Evolutionary conservation across 2,113 vertebrate species (phyloP).

Genomic region (Zosterops lateralis): DNA sequence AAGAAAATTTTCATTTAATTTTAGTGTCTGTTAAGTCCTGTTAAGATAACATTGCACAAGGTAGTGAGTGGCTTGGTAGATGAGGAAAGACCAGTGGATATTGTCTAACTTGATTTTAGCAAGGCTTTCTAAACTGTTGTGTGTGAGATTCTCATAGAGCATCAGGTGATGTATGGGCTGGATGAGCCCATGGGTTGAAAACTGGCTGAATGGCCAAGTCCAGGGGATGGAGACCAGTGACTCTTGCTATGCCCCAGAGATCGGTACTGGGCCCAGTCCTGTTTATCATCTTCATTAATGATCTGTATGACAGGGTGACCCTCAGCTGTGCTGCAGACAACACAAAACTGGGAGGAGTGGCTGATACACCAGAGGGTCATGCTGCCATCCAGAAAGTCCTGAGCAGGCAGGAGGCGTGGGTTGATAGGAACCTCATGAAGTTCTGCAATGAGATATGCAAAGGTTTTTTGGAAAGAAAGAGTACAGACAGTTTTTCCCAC

Average conservation of each 20-base stretch:
- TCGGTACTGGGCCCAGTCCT: background rate
- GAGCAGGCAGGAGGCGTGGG: background rate
- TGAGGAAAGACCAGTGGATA: background rate
- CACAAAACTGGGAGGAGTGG: background rate
- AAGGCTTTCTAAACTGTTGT: background rate
- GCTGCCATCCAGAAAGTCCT: background rate
- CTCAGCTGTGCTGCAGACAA: background rate
- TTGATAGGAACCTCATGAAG: background rate
- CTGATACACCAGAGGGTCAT: fast-evolving
- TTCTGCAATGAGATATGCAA: background rate
- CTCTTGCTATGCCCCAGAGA: background rate
- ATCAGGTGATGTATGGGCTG: background rate
- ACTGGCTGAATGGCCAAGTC: background rate
- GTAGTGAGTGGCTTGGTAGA: background rate
- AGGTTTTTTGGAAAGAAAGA: background rate
- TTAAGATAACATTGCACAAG: background rate
- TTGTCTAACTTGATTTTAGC: background rate
- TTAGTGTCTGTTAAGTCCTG: background rate
- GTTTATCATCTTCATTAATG: background rate
- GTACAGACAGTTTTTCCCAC: background rate
- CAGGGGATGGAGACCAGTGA: background rate
- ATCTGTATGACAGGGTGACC: background rate
- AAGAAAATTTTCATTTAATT: background rate
- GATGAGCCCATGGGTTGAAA: background rate
- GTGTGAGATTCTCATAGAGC: background rate